Evolutionary conservation across 2,888 invertebrate species (phyloP), one percentile per base, ranked within the genome.

Genomic region (Melieria omissa): DNA sequence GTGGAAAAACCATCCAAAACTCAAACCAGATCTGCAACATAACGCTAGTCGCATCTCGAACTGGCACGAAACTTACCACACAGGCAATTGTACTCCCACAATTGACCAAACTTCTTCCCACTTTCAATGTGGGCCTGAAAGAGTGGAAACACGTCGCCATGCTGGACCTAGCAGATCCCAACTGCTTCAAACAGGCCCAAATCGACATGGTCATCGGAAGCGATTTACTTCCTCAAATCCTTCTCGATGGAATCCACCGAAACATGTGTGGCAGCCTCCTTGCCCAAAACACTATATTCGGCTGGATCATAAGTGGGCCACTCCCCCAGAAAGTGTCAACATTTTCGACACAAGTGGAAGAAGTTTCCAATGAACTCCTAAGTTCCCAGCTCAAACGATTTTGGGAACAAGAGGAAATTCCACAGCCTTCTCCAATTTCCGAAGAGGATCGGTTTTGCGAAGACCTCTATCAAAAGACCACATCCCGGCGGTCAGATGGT

Each of bases 301-400:
- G 72, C 8, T 68, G 72, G 65, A 46, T 72, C n/a, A 14, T 68
- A 1, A 72, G 68, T 64, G 73, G 62, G 6, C 65, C 73, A 16
- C 1, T 73, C 7, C 4, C 7, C 44, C 41, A 58, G 9, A 8
- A 58, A 58, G 58, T 58, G 16, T 14, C 66, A 10, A 16, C 72
- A 5, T 73, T 70, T 16, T 58, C 73, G 5, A 49, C 63, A n/a
- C 49, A 52, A 10, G 63, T 45, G 0, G 9, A 1, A 10, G 73
- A 73, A 57, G 49, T 42, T 4, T 9, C 49, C 6, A 10, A 49
- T 0, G 52, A 73, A 8, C 10, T 44, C 1, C 44, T 69, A 8
- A 14, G 55, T 1, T 4, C 44, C 2, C 64, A 68, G 9, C 7
- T 72, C 0, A 55, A 45, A 45, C n/a, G 44, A 9, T 72, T 72